Percentiles rank a stretch among this genome's conserved stretches.
Evolutionary conservation across 2,888 invertebrate species (phyloP).

Genomic region (Halictus quadricinctus): DNA sequence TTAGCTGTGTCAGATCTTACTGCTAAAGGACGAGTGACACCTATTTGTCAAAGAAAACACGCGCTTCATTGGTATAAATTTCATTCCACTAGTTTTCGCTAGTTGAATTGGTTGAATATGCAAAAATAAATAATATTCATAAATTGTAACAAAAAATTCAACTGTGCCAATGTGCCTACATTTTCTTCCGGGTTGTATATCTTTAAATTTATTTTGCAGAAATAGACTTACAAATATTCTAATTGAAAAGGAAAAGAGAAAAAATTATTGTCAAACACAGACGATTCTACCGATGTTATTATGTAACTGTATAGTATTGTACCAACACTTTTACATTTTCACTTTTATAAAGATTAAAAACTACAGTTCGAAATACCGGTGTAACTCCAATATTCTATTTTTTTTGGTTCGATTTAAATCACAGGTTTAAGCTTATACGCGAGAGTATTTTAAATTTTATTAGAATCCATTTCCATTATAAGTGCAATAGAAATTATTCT

Average conservation of each 20-base stretch:
- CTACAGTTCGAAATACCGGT: neutral
- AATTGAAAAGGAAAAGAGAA: neutral
- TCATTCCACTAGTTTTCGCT: neutral
- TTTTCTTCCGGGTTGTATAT: neutral
- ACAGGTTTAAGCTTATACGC: neutral
- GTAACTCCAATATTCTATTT: neutral
- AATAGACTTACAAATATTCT: neutral
- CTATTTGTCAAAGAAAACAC: neutral
- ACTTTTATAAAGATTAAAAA: neutral
- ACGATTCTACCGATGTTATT: neutral
- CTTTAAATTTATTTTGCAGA: neutral
- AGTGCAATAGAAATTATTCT: neutral
- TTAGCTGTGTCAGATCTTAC: neutral
- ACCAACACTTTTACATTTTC: neutral
- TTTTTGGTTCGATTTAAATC: neutral
- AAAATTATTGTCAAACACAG: neutral
- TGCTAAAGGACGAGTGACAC: constrained; percentile 1
- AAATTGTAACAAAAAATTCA: neutral
- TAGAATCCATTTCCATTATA: neutral
- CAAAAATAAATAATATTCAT: neutral
- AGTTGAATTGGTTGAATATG: neutral
- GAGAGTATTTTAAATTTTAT: neutral
- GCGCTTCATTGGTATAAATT: neutral
- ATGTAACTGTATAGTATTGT: neutral
- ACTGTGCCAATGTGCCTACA: neutral